Evolutionary conservation across 2,113 vertebrate genomes (phyloP).

Genomic region (Rhizomys pruinosus): DNA sequence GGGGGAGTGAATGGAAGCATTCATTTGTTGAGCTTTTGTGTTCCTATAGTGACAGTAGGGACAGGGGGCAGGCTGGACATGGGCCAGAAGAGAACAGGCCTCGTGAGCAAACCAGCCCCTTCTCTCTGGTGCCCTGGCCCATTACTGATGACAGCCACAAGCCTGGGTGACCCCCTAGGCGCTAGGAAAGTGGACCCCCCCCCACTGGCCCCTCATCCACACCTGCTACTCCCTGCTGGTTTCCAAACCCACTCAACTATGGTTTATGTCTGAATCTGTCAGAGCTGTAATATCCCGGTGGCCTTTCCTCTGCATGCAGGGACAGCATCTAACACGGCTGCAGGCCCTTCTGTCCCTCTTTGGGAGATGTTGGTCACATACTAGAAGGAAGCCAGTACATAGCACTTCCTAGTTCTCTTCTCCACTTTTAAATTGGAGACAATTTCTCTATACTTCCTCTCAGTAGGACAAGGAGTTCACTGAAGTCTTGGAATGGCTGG

Average conservation of each 20-base stretch:
- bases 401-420: neutral
- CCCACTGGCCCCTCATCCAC: no score
- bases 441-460: conserved; percentile 87
- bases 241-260: neutral
- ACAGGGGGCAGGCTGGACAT: no score
- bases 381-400: neutral
- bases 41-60: neutral
- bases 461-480: conserved; percentile 86
- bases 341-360: neutral
- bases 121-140: neutral
- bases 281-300: no score
- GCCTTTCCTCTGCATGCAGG: neutral
- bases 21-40: neutral
- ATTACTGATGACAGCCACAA: neutral
- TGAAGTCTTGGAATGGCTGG: conserved; percentile 83
- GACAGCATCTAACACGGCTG: no score
- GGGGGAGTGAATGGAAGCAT: neutral
- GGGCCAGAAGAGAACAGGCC: neutral
- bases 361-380: rapidly evolving
- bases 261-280: neutral
- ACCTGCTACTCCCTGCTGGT: neutral
- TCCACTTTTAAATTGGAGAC: conserved; percentile 85
- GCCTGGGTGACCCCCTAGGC: neutral
- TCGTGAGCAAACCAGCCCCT: neutral
- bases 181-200: neutral